These are phyloP conservation scores for Aphelinus certus DNA, from an alignment of 1,140 invertebrate species.

Conservation along the genomic window DNA sequence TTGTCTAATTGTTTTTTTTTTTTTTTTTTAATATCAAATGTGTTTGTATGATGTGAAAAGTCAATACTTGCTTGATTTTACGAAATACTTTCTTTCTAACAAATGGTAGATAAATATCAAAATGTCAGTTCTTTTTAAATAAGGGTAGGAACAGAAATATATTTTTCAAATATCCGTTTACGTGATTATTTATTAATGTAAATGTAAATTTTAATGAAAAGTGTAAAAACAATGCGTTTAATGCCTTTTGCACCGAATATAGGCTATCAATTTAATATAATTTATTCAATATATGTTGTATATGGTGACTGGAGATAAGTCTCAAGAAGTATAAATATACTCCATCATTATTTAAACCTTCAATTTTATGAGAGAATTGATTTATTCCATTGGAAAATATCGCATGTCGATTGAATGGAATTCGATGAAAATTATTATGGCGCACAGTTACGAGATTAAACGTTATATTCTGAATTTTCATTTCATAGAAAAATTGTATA, in stretches of 20 bases:
- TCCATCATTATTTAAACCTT: slow-evolving; percentile 17
- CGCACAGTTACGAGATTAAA: neutral
- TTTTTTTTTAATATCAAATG: slow-evolving; percentile 31
- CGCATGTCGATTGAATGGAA: slow-evolving; percentile 4
- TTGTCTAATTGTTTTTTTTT: slow-evolving; percentile 31
- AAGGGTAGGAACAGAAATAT: slow-evolving; percentile 34
- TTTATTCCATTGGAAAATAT: slow-evolving; percentile 13
- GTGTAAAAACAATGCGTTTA: slow-evolving; percentile 25
- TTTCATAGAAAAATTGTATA: slow-evolving; percentile 22
- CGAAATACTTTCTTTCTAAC: slow-evolving; percentile 34
- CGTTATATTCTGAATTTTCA: slow-evolving; percentile 11
- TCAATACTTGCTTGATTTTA: slow-evolving; percentile 31
- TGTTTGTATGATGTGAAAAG: slow-evolving; percentile 39
- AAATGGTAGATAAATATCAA: slow-evolving; percentile 35
- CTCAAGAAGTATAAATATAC: slow-evolving; percentile 19
- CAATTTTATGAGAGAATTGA: slow-evolving; percentile 14
- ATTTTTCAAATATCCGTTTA: slow-evolving; percentile 40
- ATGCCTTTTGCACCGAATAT: slow-evolving; percentile 32
- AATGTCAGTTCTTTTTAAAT: slow-evolving; percentile 24
- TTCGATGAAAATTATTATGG: slow-evolving; percentile 9
- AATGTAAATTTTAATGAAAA: slow-evolving; percentile 35
- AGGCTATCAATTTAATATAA: slow-evolving; percentile 34
- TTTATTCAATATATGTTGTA: slow-evolving; percentile 35
- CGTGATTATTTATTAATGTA: slow-evolving; percentile 37
- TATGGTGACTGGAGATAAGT: slow-evolving; percentile 26